Evolutionary conservation across 2,888 invertebrate genomes (phyloP), one percentile per base, ranked within the genome.

Genomic region (Conus canariensis): DNA sequence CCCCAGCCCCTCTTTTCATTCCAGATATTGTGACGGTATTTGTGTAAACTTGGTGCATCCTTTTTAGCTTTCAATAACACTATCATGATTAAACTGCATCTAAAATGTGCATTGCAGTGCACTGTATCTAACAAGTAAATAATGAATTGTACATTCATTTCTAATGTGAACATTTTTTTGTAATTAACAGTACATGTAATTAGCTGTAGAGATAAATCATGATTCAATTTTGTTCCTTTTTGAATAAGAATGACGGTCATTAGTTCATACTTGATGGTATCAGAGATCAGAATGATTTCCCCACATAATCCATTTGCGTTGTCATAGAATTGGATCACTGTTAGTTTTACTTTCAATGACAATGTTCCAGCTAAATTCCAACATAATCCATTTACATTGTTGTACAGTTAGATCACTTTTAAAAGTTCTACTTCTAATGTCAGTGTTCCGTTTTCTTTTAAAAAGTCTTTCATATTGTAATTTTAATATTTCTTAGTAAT

Each of bases 41-140:
- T 10, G 10, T 64, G 64, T 64, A 64, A 9, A 58, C 58, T 58
- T 83, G 82, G 82, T 83, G 82, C 82, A 83, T 83, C 82, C 82
- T 83, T 83, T 83, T 9, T 22, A 56, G 82, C 22, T 10, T 19
- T 58, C 58, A 83, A 58, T 83, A 83, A 83, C 82, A 82, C 7
- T 8, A 56, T 19, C 4, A 2, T 10, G n/a, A 80, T 30, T 12
- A 80, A 80, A 80, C 30, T 30, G 74, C 77, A 10, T 10, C 77
- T 80, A 30, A 45, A 80, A 30, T 30, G 30, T 30, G 77, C 77
- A 30, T 80, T 30, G 25, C 45, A 30, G 16, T 25, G 30, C 77
- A 80, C 77, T 80, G 45, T 80, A 10, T 30, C 45, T 80, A 30
- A 80, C 77, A 45, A 80, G 16, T 30, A 9, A 74, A 12, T 80